These are phyloP conservation scores for Aphaenogaster ashmeadi DNA, from an alignment of 1,140 invertebrate genomes.

Conservation along the genomic window DNA sequence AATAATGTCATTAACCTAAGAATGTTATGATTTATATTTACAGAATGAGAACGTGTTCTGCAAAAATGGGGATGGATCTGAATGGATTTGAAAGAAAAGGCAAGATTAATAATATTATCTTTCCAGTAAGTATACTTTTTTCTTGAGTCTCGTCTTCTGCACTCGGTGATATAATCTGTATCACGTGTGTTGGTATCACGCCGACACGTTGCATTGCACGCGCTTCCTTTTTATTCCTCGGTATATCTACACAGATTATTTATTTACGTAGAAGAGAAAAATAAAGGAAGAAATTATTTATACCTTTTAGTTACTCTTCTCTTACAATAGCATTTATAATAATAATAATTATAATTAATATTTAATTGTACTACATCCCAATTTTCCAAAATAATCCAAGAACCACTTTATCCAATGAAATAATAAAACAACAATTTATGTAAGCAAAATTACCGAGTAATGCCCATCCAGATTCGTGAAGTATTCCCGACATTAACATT, in stretches of 20 bases:
- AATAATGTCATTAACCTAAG: not conserved
- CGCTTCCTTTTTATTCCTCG: slow-evolving; percentile 85
- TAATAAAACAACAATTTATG: slow-evolving; percentile 5
- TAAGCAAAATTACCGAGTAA: slow-evolving; percentile 77
- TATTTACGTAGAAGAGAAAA: not conserved
- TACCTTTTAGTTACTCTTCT: not conserved
- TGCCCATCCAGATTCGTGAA: slow-evolving; percentile 79
- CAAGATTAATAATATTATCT: slow-evolving; percentile 23
- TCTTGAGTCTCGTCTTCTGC: slow-evolving; percentile 54
- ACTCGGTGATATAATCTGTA: slow-evolving; percentile 81
- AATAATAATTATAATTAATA: not conserved
- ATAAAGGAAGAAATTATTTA: not conserved
- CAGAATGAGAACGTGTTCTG: not conserved
- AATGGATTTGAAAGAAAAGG: not conserved
- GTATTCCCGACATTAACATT: slow-evolving; percentile 66
- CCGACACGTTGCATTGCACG: slow-evolving; percentile 83
- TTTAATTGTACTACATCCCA: not conserved
- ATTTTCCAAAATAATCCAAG: slow-evolving; percentile 8
- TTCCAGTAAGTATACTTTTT: slow-evolving; percentile 68
- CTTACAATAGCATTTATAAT: not conserved
- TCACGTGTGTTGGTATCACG: slow-evolving; percentile 87
- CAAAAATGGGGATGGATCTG: not conserved
- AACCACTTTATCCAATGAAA: not conserved
- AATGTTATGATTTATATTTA: not conserved
- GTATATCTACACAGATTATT: slow-evolving; percentile 78